Evolutionary conservation across 37 sponge, comb jelly and placozoan species (phyloP).

Genomic region (Diacarnus erythraeanus): DNA sequence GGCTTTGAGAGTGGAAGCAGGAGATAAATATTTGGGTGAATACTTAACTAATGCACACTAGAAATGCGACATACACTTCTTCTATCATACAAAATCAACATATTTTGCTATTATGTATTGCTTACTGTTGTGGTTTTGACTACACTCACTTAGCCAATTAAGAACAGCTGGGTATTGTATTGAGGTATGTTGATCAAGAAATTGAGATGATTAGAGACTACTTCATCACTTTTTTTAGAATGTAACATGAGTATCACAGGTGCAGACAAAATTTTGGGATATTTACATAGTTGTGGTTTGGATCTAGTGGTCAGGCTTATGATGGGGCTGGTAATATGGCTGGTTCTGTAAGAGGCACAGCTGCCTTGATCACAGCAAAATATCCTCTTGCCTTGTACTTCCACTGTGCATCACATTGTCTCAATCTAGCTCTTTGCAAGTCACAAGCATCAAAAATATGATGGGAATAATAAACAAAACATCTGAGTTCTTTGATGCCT

Average conservation of each 20-base stretch:
- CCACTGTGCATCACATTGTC: too few relatives aligned
- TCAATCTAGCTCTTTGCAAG: too few relatives aligned
- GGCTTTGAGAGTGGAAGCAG: constrained; percentile 23
- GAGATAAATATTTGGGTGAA: constrained; percentile 23
- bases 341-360: too few relatives aligned
- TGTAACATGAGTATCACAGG: constrained; percentile 68
- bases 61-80: neutral
- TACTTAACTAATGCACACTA: constrained; percentile 12
- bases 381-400: too few relatives aligned
- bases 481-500: constrained; percentile 31
- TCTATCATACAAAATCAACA: neutral
- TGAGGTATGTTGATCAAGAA: constrained; percentile 48
- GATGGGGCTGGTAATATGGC: too few relatives aligned
- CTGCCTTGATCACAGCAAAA: too few relatives aligned
- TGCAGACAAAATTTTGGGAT: constrained; percentile 47
- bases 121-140: neutral
- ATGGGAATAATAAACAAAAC: too few relatives aligned
- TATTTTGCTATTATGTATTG: too few relatives aligned
- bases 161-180: constrained; percentile 16
- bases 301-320: too few relatives aligned
- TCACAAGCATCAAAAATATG: too few relatives aligned
- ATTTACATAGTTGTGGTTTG: too few relatives aligned
- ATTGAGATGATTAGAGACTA: constrained; percentile 56
- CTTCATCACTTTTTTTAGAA: constrained; percentile 40
- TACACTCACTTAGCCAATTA: neutral